phyloP scores from a whole-genome alignment of 1,140 invertebrate species.

The Tetraneura akinire region DNA sequence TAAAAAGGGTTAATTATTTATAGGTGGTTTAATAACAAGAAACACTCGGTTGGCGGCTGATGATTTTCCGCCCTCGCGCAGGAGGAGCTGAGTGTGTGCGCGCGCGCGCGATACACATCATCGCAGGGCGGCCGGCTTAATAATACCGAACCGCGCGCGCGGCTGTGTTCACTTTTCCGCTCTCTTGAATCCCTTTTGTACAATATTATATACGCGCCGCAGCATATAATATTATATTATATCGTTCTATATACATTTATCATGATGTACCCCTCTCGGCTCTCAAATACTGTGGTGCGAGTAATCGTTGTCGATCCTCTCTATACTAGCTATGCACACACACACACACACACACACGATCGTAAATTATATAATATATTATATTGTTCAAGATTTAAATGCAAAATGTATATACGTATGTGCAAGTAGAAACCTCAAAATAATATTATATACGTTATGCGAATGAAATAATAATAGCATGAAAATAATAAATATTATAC shows the following conservation, averaged over 20 bases:
- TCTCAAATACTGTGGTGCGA: no score
- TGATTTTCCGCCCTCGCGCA: background rate
- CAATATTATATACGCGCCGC: background rate
- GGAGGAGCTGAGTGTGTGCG: background rate
- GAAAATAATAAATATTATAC: no score
- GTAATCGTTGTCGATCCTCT: no score
- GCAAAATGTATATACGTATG: no score
- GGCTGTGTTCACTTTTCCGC: constrained; percentile 41
- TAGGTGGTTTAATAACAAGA: constrained; percentile 45
- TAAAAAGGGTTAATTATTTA: constrained; percentile 48
- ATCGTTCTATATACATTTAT: background rate
- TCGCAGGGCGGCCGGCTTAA: background rate
- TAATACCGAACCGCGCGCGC: constrained; percentile 4
- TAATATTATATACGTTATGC: no score
- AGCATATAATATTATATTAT: background rate
- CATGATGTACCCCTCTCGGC: background rate
- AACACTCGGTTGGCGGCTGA: background rate
- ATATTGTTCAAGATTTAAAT: no score
- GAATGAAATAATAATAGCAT: no score
- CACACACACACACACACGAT: no score
- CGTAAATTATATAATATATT: no score
- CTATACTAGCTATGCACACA: no score
- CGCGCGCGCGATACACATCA: background rate
- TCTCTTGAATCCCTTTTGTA: constrained; percentile 33
- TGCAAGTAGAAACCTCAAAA: no score